Base-by-base conservation (phyloP, 2,888 invertebrate species). In the Antitype chi region DNA sequence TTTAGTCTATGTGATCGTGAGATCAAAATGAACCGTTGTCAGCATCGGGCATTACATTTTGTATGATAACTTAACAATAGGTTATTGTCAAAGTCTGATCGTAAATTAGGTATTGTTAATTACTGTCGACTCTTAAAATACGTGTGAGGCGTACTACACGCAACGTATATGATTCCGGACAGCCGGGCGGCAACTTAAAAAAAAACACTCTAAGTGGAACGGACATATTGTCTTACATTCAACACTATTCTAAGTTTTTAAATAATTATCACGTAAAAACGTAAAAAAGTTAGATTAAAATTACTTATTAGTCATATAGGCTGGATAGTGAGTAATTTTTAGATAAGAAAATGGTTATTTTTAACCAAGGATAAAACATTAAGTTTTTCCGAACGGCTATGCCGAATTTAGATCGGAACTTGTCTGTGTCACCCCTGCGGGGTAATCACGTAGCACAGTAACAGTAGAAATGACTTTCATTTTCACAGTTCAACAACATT, bases 11-110 rank as follows among this genome's bases (percentile, higher is more conserved):
- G 60, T 66, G n/a, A 63, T 17, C 47, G 25, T 57, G 17, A 11
- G 11, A 23, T 28, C 17, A 62, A 55, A 57, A 71, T 62, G 9
- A 20, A 5, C 60, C 8, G 9, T 66, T 64, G 20, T 53, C 52
- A 68, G 49, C 23, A 17, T 17, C 17, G 25, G 28, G 17, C 47
- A n/a, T 13, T 7, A 59, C 59, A 38, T 74, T 59, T 8, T 52
- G 49, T 28, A 32, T 2, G 1, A 4, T 32, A 32, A 32, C 32
- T 32, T 28, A 28, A 66, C 43, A 74, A 66, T 70, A 69, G 28
- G 9, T 60, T 38, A 82, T 71, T 71, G 78, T 55, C 62, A 81
- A 68, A 66, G 28, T 8, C 25, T 28, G 32, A 53, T 49, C 49
- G 32, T 67, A 74, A 60, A 20, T 32, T 6, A 20, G 17, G 17